Conservation (phyloP, 1,140 invertebrate species). For the Galleria mellonella region DNA sequence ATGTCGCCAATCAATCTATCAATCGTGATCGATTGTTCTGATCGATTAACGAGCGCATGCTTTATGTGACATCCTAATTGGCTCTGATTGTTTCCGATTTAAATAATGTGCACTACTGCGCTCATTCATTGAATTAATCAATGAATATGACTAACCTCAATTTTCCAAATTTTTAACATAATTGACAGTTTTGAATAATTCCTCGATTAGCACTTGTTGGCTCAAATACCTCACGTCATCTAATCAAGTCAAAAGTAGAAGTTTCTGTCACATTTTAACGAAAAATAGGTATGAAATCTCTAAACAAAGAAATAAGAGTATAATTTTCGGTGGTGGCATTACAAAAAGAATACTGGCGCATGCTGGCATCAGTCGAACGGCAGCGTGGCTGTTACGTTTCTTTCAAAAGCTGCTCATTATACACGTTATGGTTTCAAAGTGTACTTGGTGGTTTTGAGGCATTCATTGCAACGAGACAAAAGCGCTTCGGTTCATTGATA, state of each 20-base stretch:
- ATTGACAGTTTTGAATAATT: too few relatives aligned
- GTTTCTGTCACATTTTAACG: too few relatives aligned
- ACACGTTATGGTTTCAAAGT: conserved; percentile 52
- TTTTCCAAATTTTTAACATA: too few relatives aligned
- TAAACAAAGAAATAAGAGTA: too few relatives aligned
- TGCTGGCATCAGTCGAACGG: conserved; percentile 28
- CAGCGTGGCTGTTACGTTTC: conserved; percentile 10
- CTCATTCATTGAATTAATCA: background rate
- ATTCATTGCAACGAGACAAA: conserved; percentile 48
- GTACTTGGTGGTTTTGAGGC: conserved; percentile 47
- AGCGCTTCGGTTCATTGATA: conserved; percentile 48
- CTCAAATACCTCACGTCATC: too few relatives aligned
- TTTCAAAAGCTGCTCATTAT: conserved; percentile 57
- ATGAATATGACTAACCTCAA: too few relatives aligned
- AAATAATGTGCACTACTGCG: conserved; percentile 1
- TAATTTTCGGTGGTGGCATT: too few relatives aligned
- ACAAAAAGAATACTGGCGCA: conserved; percentile 36
- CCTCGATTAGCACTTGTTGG: too few relatives aligned
- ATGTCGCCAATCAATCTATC: conserved; percentile 56
- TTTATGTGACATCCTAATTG: conserved; percentile 27
- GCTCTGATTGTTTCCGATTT: conserved; percentile 21
- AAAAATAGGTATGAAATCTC: too few relatives aligned
- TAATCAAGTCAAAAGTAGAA: too few relatives aligned
- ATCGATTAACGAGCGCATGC: conserved; percentile 45
- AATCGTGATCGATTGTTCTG: conserved; percentile 49